Percentiles rank a stretch among this genome's conserved stretches.
Evolutionary conservation across 2,797 vertebrate species (phyloP).

Genomic region (Scomberomorus guttatus): DNA sequence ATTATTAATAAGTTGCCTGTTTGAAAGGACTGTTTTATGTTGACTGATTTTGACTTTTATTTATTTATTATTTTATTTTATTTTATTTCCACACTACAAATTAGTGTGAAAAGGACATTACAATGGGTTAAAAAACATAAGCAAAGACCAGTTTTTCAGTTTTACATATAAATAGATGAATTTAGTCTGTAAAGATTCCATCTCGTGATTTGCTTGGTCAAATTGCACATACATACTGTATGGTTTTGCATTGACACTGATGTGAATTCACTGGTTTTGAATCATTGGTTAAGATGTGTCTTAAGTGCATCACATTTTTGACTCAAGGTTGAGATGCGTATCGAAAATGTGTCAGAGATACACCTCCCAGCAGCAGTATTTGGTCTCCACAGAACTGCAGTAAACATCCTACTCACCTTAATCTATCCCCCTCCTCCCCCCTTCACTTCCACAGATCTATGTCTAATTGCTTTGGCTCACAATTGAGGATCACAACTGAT

Average conservation of each 20-base stretch:
- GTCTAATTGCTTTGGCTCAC: conserved; percentile 52
- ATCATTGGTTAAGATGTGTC: neutral
- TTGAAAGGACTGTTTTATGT: conserved; percentile 5
- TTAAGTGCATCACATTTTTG: neutral
- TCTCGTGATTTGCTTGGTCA: neutral
- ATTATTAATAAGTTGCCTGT: neutral
- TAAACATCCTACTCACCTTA: conserved; percentile 19
- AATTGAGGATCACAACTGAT: conserved; percentile 51
- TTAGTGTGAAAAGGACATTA: neutral
- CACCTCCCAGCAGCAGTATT: neutral
- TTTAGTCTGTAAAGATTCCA: conserved; percentile 37
- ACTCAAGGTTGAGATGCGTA: neutral
- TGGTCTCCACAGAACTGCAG: neutral
- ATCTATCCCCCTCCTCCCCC: neutral
- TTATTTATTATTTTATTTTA: no score
- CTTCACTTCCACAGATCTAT: conserved; percentile 11
- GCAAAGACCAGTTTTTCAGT: neutral
- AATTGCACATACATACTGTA: neutral
- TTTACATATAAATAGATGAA: neutral
- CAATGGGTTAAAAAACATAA: neutral
- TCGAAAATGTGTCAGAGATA: conserved; percentile 16
- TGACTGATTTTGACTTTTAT: neutral
- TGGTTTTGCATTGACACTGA: neutral
- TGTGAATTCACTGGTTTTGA: neutral
- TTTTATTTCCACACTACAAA: no score